Base-by-base conservation (phyloP, 2,888 invertebrate species). In the Aspidiotus rigidus region DNA sequence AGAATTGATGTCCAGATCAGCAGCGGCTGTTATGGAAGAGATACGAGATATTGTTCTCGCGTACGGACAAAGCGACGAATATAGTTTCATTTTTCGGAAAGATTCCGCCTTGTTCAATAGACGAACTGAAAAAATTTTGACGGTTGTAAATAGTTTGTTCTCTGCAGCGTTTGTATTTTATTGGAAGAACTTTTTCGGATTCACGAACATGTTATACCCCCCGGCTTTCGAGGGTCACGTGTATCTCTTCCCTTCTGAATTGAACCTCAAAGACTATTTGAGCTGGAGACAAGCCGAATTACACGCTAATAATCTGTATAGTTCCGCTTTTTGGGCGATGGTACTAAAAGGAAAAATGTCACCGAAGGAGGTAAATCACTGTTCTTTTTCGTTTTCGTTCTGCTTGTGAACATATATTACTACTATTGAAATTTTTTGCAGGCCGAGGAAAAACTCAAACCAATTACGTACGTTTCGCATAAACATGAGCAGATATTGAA, bases 41-140 rank as follows among this genome's bases (percentile, higher is more conserved):
- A 89, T 87, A 74, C 85, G 84, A 74, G 95, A 97, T 75, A 83
- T 96, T 70, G 80, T 89, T 28, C 77, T 97, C 71, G 86, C 88
- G 0, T 98, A 89, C 79, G 98, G 97, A 7, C 94, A 97, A 79
- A 97, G 96, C 79, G 98, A 98, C 78, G 97, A 98, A 78, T 98
- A 89, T 78, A 96, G 95, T 39, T 98, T 98, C 79, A 82, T 94
- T 13, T 86, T 94, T 72, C 85, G 87, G 70, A 89, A 89, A 80
- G 83, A 90, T 77, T 83, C 88, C 0, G 79, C 80, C 39, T 78
- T 90, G 1, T 95, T 90, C 75, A 93, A 93, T 75, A 82, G 96
- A 64, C 81, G 96, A 75, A 84, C 84, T 40, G 84, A 88, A 39
- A 97, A 97, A 80, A 80, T 97, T 28, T 82, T 92, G 74, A 89